Percentiles rank a stretch among this genome's conserved stretches.
Evolutionary conservation across 1,140 invertebrate species (phyloP).

Genomic region (Atta cephalotes): DNA sequence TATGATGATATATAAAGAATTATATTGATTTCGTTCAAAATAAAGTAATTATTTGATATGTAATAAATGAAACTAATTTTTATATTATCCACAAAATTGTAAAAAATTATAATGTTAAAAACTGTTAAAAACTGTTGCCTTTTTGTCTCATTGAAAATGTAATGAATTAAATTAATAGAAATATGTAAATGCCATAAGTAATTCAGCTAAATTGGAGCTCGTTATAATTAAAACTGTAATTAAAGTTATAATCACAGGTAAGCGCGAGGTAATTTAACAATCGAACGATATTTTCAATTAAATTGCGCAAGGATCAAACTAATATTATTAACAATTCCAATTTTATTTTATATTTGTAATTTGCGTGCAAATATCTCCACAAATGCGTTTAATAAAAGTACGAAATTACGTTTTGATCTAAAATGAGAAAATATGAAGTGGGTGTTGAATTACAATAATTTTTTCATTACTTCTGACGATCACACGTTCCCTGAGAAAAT

Average conservation of each 20-base stretch:
- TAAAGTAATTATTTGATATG: neutral
- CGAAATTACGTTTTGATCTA: neutral
- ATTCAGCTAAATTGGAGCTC: conserved; percentile 49
- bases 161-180: conserved; percentile 44
- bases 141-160: conserved; percentile 22
- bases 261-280: conserved; percentile 47
- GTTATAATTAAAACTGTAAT: conserved; percentile 59
- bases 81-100: neutral
- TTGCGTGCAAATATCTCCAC: conserved; percentile 9
- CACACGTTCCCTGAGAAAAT: neutral
- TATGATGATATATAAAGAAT: neutral
- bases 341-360: conserved; percentile 34
- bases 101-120: neutral
- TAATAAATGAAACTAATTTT: conserved; percentile 21
- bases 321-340: conserved; percentile 42
- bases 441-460: neutral
- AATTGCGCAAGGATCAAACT: conserved; percentile 44
- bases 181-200: conserved; percentile 44
- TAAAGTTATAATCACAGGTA: conserved; percentile 47
- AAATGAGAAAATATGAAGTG: neutral
- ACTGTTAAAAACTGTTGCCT: neutral
- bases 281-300: conserved; percentile 50
- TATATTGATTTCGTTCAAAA: conserved; percentile 3
- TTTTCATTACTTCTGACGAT: neutral
- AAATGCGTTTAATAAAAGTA: conserved; percentile 34